Percentiles rank a stretch among this genome's conserved stretches.
phyloP scores from a whole-genome alignment of 2,888 invertebrate genomes.

The Limnephilus marmoratus region DNA sequence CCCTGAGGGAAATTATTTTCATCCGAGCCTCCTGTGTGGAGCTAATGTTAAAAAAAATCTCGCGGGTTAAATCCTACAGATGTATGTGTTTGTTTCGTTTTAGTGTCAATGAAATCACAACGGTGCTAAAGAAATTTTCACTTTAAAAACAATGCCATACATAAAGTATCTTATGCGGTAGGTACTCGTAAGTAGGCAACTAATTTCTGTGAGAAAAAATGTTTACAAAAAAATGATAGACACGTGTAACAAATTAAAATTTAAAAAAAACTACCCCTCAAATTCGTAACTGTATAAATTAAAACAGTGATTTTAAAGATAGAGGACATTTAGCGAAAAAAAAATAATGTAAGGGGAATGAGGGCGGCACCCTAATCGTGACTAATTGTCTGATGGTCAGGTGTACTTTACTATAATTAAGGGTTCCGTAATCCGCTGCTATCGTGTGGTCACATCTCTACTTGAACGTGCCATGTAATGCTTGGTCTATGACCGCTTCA shows the following conservation, averaged over 20 bases:
- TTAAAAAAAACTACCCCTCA: background rate
- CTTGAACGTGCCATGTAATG: background rate
- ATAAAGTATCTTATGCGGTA: background rate
- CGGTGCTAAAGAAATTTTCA: too few species aligned
- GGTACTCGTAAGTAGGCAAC: background rate
- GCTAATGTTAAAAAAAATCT: too few species aligned
- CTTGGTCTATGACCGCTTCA: background rate
- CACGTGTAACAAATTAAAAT: background rate
- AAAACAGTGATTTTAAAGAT: background rate
- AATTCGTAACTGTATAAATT: background rate
- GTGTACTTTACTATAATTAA: background rate
- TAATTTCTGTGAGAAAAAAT: background rate
- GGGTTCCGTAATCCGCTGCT: background rate
- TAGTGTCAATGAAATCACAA: too few species aligned
- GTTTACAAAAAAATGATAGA: background rate
- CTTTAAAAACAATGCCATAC: too few species aligned
- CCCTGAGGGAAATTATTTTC: too few species aligned
- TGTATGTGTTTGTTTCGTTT: too few species aligned
- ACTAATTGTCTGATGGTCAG: background rate
- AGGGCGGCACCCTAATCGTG: background rate
- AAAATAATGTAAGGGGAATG: background rate
- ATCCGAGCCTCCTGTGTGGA: too few species aligned
- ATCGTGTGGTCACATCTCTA: background rate
- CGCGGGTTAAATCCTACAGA: too few species aligned
- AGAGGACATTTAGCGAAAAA: background rate